Percentiles rank a stretch among this genome's conserved stretches.
phyloP scores from a whole-genome alignment of 2,888 invertebrate species.

The Drosophila rellima region DNA sequence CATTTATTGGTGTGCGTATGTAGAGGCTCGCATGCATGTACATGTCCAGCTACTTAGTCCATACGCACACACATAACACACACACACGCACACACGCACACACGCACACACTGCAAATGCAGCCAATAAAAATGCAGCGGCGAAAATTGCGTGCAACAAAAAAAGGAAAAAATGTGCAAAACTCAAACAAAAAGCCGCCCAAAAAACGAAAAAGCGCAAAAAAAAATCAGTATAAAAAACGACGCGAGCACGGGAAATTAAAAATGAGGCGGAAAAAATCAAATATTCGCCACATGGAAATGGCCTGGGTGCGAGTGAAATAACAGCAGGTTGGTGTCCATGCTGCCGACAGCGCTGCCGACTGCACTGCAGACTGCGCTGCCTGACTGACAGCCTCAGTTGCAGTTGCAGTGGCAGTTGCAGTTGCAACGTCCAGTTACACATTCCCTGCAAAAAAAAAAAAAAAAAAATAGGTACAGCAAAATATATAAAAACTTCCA shows the following conservation, averaged over 20 bases:
- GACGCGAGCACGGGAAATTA: constrained; percentile 28
- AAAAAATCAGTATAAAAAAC: constrained; percentile 47
- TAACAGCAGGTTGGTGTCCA: constrained; percentile 75
- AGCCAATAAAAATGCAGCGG: constrained; percentile 86
- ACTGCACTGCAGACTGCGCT: constrained; percentile 30
- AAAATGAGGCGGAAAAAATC: constrained; percentile 62
- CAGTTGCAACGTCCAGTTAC: constrained; percentile 42
- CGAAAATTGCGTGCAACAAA: constrained; percentile 80
- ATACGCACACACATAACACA: constrained; percentile 47
- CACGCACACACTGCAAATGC: constrained; percentile 61
- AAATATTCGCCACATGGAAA: constrained; percentile 51
- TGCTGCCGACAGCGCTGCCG: constrained; percentile 35
- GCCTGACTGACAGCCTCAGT: constrained; percentile 31
- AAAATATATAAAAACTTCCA: constrained; percentile 58
- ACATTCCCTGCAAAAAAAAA: constrained; percentile 23
- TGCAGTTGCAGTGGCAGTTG: constrained; percentile 6
- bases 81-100: constrained; percentile 20
- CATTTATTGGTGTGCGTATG: constrained; percentile 36
- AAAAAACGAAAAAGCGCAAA: constrained; percentile 55
- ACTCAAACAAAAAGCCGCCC: constrained; percentile 64
- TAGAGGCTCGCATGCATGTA: constrained; percentile 38
- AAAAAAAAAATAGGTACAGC: constrained; percentile 17
- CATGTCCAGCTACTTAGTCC: constrained; percentile 74
- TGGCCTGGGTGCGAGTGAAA: constrained; percentile 83
- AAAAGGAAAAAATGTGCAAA: constrained; percentile 63